Base-by-base conservation (phyloP, 1,140 invertebrate genomes). In the Heterodera carotae region DNA sequence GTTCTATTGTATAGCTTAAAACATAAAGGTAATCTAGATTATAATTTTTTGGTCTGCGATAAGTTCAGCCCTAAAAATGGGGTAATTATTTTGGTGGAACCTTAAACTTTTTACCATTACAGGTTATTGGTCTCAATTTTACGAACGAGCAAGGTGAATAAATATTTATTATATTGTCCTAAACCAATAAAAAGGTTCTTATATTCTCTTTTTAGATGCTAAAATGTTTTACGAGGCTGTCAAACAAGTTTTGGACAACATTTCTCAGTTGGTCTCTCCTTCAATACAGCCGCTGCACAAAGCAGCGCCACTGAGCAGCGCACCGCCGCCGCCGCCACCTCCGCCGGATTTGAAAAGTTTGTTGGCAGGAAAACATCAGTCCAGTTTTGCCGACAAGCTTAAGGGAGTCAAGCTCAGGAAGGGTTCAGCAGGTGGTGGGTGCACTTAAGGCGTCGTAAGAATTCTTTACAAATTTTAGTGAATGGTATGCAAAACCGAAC, bases 71-170 rank as follows among this genome's bases (percentile, higher is more conserved):
- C n/a, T n/a, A n/a, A n/a, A n/a, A n/a, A n/a, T n/a, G n/a, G n/a
- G n/a, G n/a, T n/a, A n/a, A n/a, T n/a, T n/a, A n/a, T n/a, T n/a
- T n/a, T n/a, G n/a, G n/a, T n/a, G n/a, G n/a, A n/a, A n/a, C n/a
- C n/a, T n/a, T n/a, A n/a, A n/a, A n/a, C n/a, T n/a, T n/a, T n/a
- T n/a, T n/a, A 18, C 5, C 18, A 2, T 56, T 56, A n/a, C 4
- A 56, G 48, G 48, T 71, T 71, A 71, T 71, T 43, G 69, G 69
- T 22, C 59, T 71, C 31, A 71, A 59, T 15, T 71, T 71, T 43
- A 53, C 69, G 31, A 71, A 71, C n/a, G 59, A 48, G 25, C 69
- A 71, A 48, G 69, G 59, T 33, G 68, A 25, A 34, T 33, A 25
- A n/a, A n/a, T n/a, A n/a, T n/a, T n/a, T n/a, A n/a, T n/a, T n/a